These are phyloP conservation scores for Macropus fuliginosus DNA, from an alignment of 2,797 vertebrate genomes.

Conservation along the genomic window DNA sequence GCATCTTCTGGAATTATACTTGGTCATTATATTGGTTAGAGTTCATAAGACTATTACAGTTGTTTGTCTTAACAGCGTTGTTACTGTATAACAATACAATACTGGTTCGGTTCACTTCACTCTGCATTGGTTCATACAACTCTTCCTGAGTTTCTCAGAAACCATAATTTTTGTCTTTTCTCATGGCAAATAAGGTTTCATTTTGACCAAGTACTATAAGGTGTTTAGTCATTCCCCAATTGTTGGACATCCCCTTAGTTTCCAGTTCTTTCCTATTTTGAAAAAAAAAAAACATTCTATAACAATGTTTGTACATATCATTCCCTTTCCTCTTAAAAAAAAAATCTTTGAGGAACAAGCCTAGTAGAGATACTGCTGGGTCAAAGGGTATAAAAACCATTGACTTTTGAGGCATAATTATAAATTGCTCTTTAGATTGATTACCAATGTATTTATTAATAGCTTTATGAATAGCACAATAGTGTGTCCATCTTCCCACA, in stretches of 20 bases:
- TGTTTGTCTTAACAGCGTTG: background rate
- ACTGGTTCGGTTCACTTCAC: background rate
- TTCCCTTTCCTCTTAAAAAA: background rate
- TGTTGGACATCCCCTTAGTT: background rate
- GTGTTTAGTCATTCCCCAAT: background rate
- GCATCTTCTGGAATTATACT: background rate
- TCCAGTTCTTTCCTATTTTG: background rate
- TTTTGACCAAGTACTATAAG: background rate
- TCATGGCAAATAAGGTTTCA: background rate
- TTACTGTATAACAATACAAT: background rate
- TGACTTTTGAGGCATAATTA: background rate
- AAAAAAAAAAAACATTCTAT: background rate
- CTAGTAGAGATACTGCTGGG: background rate
- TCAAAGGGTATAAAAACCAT: background rate
- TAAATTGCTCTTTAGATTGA: background rate
- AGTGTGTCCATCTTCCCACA: background rate
- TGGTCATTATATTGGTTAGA: background rate
- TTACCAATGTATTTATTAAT: background rate
- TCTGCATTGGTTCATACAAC: background rate
- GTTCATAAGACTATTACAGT: background rate
- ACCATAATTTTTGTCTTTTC: background rate
- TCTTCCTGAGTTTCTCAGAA: background rate
- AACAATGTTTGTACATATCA: background rate
- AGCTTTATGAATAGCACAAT: background rate
- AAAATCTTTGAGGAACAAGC: background rate